phyloP scores from a whole-genome alignment of 2,888 invertebrate genomes.

The Elysia crispata region DNA sequence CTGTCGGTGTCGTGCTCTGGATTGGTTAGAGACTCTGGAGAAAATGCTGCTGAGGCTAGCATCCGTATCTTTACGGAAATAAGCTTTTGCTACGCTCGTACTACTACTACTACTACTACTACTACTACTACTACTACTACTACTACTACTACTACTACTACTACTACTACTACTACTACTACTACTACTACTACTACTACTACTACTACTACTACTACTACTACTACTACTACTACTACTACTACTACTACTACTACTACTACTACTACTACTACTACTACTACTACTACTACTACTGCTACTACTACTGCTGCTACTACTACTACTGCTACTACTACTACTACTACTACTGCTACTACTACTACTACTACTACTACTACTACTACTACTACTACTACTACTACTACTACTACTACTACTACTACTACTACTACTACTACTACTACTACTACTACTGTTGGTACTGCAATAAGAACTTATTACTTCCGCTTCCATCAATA shows the following conservation, averaged over 20 bases:
- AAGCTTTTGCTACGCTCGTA: not conserved
- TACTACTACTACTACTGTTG: not conserved
- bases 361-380: too few relatives aligned
- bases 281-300: constrained; percentile 6
- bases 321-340: constrained; percentile 26
- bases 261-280: constrained; percentile 12
- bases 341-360: constrained; percentile 34
- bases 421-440: constrained; percentile 3
- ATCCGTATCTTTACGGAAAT: too few relatives aligned
- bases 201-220: constrained; percentile 20
- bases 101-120: constrained; percentile 12
- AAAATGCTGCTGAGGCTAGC: not conserved
- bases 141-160: constrained; percentile 28
- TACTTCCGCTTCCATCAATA: not conserved
- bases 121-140: constrained; percentile 24
- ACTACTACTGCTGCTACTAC: constrained; percentile 5
- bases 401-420: constrained; percentile 6
- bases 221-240: not conserved
- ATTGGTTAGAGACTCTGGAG: not conserved
- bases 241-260: constrained; percentile 17
- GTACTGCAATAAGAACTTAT: not conserved
- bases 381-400: not conserved
- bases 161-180: constrained; percentile 19
- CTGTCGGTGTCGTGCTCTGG: too few relatives aligned
- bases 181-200: constrained; percentile 22